Evolutionary conservation across 2,888 invertebrate genomes (phyloP).

Genomic region (Polymixis flavicincta): DNA sequence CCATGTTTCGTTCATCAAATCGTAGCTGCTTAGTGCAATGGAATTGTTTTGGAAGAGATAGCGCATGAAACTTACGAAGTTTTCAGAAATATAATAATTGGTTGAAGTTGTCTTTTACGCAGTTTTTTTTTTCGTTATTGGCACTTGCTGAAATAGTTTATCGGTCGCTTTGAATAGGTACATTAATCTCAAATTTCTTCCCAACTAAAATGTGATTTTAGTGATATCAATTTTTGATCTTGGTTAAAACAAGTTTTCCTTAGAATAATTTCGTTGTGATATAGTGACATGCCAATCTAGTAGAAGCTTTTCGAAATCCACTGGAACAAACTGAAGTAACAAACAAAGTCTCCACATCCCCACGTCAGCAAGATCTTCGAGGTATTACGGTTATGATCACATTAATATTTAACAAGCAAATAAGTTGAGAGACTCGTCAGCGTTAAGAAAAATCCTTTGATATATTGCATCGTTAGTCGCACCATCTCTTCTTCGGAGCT

Average conservation of each 20-base stretch:
- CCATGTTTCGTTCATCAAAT: conserved; percentile 40
- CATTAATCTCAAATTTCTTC: not conserved
- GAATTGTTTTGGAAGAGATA: conserved; percentile 11
- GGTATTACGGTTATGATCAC: conserved; percentile 63
- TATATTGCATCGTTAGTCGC: conserved; percentile 89
- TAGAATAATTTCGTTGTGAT: not conserved
- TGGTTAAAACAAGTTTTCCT: not conserved
- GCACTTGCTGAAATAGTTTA: not conserved
- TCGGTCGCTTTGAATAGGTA: no score
- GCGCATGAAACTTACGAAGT: not conserved
- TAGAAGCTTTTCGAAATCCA: not conserved
- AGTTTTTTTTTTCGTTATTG: not conserved
- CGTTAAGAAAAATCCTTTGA: conserved; percentile 88
- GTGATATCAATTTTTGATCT: not conserved
- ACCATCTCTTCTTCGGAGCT: conserved; percentile 85
- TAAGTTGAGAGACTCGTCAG: conserved; percentile 81
- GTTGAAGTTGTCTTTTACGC: not conserved
- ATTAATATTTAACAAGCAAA: conserved; percentile 80
- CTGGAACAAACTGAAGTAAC: not conserved
- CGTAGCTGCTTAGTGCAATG: conserved; percentile 16
- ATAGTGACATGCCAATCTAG: not conserved
- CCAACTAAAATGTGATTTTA: not conserved
- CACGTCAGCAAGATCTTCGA: conserved; percentile 37
- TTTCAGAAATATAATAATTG: not conserved
- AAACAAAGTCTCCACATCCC: conserved; percentile 1